Conservation (phyloP, 2,888 invertebrate genomes). For the Brachypalpus laphriformis region DNA sequence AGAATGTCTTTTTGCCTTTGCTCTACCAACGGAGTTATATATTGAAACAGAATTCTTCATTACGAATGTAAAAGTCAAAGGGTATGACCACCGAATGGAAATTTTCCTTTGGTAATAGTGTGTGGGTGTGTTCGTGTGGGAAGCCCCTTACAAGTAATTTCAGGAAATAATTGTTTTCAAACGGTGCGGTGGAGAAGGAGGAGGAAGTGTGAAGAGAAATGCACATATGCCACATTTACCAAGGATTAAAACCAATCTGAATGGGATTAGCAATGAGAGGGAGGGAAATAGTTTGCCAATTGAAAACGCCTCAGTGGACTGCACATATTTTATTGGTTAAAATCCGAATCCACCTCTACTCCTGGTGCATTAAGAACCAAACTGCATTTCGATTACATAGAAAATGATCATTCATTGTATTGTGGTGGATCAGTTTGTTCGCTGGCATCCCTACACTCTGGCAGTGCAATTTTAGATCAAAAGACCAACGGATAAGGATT, state of each 20-base stretch:
- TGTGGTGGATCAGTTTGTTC: conserved; percentile 16
- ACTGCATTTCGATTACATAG: conserved; percentile 48
- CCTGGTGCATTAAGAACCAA: background rate
- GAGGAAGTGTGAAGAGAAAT: background rate
- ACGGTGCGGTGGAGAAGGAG: background rate
- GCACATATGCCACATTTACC: background rate
- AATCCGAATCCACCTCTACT: background rate
- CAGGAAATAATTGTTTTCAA: conserved; percentile 47
- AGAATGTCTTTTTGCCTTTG: background rate
- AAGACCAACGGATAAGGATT: conserved; percentile 61
- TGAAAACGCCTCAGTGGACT: background rate
- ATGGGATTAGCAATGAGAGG: too few relatives aligned
- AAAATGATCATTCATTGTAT: conserved; percentile 54
- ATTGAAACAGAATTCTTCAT: conserved; percentile 38
- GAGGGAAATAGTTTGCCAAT: background rate
- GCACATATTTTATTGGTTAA: background rate
- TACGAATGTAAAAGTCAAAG: conserved; percentile 31
- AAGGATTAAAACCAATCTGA: background rate
- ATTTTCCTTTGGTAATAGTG: conserved; percentile 22
- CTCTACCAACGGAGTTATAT: background rate
- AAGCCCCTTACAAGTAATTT: conserved; percentile 6
- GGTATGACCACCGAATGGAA: conserved; percentile 32
- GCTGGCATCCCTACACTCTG: background rate
- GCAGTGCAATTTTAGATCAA: conserved; percentile 36
- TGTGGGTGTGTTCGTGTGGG: background rate